A percentile compares a stretch with the other conserved stretches of the same genome.
phyloP scores from a whole-genome alignment of 2,113 vertebrate genomes.

The Piprites chloris region DNA sequence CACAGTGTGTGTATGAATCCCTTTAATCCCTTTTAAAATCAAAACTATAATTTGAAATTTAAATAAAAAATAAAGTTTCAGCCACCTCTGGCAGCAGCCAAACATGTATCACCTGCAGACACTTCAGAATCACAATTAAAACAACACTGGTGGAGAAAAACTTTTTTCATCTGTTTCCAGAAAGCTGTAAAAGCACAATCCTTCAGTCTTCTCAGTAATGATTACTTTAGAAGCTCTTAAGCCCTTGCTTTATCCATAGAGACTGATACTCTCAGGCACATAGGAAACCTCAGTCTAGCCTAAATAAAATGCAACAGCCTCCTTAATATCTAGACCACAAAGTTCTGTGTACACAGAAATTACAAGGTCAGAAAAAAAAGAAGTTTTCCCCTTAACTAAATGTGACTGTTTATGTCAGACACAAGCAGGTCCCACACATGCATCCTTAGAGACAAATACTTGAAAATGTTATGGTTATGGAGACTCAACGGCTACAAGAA shows the following conservation, averaged over 20 bases:
- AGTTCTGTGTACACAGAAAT: background rate
- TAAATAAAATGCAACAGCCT: background rate
- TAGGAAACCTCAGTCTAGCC: background rate
- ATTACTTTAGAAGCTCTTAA: slow-evolving; percentile 37
- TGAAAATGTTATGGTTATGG: background rate
- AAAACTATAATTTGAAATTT: background rate
- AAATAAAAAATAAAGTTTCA: background rate
- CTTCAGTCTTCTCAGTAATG: background rate
- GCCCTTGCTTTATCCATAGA: background rate
- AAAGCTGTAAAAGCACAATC: background rate
- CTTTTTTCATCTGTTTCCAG: background rate
- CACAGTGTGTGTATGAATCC: background rate
- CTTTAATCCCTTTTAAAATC: background rate
- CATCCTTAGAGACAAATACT: background rate
- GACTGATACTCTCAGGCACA: background rate
- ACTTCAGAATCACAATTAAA: background rate
- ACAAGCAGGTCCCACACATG: background rate
- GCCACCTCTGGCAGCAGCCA: background rate
- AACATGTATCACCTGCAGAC: background rate
- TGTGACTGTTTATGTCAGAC: background rate
- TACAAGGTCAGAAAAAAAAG: background rate
- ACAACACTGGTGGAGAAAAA: background rate
- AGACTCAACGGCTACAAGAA: background rate
- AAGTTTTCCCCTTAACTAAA: background rate
- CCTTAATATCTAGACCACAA: background rate